Conservation (phyloP, 2,888 invertebrate genomes). For the Bibio marci region DNA sequence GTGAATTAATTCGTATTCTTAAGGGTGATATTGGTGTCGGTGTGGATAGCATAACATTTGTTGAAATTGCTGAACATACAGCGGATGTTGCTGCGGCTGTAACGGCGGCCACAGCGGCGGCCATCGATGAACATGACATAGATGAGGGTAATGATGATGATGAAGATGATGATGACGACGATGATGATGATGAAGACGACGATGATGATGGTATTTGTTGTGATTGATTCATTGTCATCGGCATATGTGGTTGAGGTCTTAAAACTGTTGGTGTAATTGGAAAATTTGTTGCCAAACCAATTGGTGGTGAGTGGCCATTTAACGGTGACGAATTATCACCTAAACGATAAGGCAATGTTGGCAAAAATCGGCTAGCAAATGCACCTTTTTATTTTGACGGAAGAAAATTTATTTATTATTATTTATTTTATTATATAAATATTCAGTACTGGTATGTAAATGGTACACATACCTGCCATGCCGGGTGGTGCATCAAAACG, state of each 20-base stretch:
- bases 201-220: conserved; percentile 11
- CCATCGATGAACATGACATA: conserved; percentile 5
- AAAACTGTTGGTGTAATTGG: conserved; percentile 29
- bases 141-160: conserved; percentile 12
- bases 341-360: conserved; percentile 23
- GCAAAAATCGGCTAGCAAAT: conserved; percentile 28
- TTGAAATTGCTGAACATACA: too few relatives aligned
- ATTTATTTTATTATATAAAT: too few relatives aligned
- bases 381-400: too few relatives aligned
- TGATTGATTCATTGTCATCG: conserved; percentile 9
- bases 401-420: too few relatives aligned
- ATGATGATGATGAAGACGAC: neutral
- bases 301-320: conserved; percentile 9
- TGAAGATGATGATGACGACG: conserved; percentile 16
- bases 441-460: too few relatives aligned
- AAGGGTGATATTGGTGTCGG: conserved; percentile 12
- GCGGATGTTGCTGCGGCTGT: neutral
- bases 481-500: conserved; percentile 12
- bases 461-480: conserved; percentile 6
- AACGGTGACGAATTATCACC: conserved; percentile 8
- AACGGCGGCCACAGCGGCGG: neutral
- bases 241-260: conserved; percentile 27
- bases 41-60: neutral
- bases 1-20: conserved; percentile 28
- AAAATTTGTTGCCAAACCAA: conserved; percentile 27